Evolutionary conservation across 2,113 vertebrate genomes (phyloP).

Genomic region (Paraplagusia blochii): DNA sequence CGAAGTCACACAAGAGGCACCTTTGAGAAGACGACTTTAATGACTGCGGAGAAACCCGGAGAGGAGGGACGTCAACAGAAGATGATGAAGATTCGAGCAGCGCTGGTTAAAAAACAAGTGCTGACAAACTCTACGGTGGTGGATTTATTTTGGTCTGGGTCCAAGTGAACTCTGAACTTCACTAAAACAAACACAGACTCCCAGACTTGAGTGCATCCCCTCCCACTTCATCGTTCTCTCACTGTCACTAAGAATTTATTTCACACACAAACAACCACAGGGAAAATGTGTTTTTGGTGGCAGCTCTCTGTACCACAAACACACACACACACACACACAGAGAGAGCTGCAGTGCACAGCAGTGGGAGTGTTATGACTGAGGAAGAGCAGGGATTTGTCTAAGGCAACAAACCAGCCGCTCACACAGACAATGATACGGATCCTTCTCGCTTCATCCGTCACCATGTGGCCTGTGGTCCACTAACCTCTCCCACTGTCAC

Average conservation of each 20-base stretch:
- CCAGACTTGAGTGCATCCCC: constrained; percentile 11
- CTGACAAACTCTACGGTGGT: constrained; percentile 6
- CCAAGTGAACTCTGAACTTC: constrained; percentile 33
- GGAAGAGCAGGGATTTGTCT: constrained; percentile 66
- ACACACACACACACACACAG: constrained; percentile 6
- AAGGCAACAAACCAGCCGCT: constrained; percentile 70
- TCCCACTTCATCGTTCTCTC: constrained; percentile 12
- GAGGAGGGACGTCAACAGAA: constrained; percentile 11
- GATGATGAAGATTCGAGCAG: constrained; percentile 1
- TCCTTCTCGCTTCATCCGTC: constrained; percentile 23
- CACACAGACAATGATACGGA: constrained; percentile 58
- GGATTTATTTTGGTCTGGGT: constrained; percentile 16
- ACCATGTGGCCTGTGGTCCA: constrained; percentile 2
- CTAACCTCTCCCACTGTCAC: constrained; percentile 2
- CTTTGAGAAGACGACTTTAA: constrained; percentile 20
- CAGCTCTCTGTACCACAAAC: neutral
- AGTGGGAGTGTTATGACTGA: constrained; percentile 73
- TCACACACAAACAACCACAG: constrained; percentile 6
- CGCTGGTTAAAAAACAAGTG: constrained; percentile 7
- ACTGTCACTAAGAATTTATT: constrained; percentile 24
- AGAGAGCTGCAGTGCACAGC: constrained; percentile 17
- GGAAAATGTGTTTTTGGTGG: constrained; percentile 7
- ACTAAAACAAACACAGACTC: constrained; percentile 36
- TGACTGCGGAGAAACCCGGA: constrained; percentile 11
- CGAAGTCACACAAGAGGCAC: constrained; percentile 27